phyloP scores from a whole-genome alignment of 2,888 invertebrate genomes.

The Aleiodes alternator region DNA sequence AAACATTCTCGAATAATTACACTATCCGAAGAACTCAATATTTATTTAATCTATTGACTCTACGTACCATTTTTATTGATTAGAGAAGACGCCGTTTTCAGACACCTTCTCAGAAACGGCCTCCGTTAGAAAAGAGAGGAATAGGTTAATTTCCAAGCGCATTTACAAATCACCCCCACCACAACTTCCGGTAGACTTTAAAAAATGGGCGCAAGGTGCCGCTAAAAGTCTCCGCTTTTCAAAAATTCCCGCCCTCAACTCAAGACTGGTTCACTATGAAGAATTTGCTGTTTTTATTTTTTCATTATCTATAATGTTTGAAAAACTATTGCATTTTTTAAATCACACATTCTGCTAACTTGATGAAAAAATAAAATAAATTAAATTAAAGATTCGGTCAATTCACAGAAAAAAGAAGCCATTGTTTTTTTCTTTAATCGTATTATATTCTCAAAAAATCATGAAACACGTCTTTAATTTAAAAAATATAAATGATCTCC shows the following conservation, averaged over 20 bases:
- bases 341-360: too few relatives aligned
- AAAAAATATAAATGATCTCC: too few relatives aligned
- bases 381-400: too few relatives aligned
- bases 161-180: conserved; percentile 40
- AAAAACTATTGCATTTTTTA: too few relatives aligned
- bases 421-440: too few relatives aligned
- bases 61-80: conserved; percentile 57
- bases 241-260: conserved; percentile 24
- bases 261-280: too few relatives aligned
- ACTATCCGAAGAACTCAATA: conserved; percentile 38
- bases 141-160: conserved; percentile 31
- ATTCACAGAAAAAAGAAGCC: too few relatives aligned
- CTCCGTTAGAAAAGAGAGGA: conserved; percentile 53
- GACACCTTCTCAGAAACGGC: conserved; percentile 53
- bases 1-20: neutral
- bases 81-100: conserved; percentile 53
- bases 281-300: too few relatives aligned
- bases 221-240: neutral
- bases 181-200: conserved; percentile 44
- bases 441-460: too few relatives aligned
- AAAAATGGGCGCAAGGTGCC: neutral
- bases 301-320: too few relatives aligned
- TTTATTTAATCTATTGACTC: conserved; percentile 30
- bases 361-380: too few relatives aligned
- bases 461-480: too few relatives aligned